Percentiles rank a stretch among this genome's conserved stretches.
Evolutionary conservation across 1,140 invertebrate genomes (phyloP).

Genomic region (Halyomorpha halys): DNA sequence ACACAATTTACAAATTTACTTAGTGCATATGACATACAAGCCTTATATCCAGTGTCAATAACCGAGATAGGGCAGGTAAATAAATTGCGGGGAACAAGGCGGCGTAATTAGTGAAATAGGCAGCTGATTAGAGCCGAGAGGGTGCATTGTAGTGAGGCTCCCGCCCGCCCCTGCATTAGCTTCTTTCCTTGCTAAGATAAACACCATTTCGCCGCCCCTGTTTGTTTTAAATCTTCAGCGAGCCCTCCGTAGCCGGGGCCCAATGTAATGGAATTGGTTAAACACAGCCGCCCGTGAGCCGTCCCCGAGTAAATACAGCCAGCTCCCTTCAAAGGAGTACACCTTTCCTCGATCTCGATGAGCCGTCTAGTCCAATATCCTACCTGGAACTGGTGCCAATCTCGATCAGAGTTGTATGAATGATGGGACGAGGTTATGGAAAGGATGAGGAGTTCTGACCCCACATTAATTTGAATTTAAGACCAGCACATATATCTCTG

Average conservation of each 20-base stretch:
- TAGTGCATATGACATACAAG: no score
- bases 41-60: no score
- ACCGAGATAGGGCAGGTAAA: no score
- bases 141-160: not conserved
- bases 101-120: not conserved
- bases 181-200: conserved; percentile 10
- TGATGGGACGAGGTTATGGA: no score
- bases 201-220: conserved; percentile 9
- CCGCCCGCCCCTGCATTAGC: not conserved
- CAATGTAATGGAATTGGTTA: conserved; percentile 13
- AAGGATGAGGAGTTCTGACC: no score
- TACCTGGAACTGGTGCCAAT: not conserved
- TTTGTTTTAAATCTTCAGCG: conserved; percentile 7
- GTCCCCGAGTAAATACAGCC: not conserved
- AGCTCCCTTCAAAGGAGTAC: not conserved
- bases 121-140: not conserved
- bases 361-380: not conserved
- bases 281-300: not conserved
- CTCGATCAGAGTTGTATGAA: no score
- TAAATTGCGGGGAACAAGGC: no score
- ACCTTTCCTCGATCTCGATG: no score
- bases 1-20: no score
- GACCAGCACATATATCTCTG: no score
- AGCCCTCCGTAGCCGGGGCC: not conserved
- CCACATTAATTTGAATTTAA: no score